Conservation (phyloP, 2,888 invertebrate species). For the Holacanthella duospinosa region DNA sequence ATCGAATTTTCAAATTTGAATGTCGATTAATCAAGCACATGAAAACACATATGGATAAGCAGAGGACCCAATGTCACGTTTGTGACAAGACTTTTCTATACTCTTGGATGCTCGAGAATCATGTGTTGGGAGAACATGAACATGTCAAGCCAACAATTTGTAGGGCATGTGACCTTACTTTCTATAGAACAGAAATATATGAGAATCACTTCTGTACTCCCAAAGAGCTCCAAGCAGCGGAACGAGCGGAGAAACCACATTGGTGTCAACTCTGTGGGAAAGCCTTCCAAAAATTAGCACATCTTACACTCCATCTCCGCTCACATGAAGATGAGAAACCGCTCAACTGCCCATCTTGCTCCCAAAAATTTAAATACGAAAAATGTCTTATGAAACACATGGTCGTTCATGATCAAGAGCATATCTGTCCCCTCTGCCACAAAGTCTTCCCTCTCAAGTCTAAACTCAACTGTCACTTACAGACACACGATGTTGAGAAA, state of each 20-base stretch:
- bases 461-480: neutral
- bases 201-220: conserved; percentile 6
- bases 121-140: neutral
- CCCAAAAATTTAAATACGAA: conserved; percentile 1
- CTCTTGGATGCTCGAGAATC: conserved; percentile 7
- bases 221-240: conserved; percentile 1
- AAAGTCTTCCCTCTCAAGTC: conserved; percentile 3
- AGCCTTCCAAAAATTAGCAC: neutral
- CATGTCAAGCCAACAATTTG: neutral
- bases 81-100: neutral
- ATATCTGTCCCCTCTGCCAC: neutral
- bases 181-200: neutral
- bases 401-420: neutral
- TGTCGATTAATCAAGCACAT: neutral
- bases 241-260: neutral
- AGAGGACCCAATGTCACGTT: neutral
- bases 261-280: conserved; percentile 3
- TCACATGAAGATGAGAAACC: conserved; percentile 6
- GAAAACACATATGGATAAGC: conserved; percentile 2
- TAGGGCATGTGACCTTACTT: neutral
- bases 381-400: conserved; percentile 1
- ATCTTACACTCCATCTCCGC: neutral
- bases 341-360: neutral
- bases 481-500: conserved; percentile 4
- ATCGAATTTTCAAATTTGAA: neutral